Base-by-base conservation (phyloP, 2,797 vertebrate species). In the Takifugu ocellatus region DNA sequence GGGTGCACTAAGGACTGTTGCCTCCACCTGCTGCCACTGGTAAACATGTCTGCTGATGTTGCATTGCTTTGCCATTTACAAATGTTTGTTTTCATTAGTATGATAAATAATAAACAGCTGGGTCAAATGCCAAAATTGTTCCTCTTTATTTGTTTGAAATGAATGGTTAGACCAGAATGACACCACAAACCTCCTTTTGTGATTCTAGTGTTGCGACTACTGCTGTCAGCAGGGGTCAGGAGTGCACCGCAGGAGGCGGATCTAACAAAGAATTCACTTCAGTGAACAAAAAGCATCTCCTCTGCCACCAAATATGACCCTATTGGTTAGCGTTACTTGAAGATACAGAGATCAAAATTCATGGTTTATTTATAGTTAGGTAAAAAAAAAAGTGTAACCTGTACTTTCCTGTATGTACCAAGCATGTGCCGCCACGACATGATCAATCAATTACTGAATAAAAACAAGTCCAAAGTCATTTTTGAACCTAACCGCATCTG, bases 141-240 rank as follows among this genome's bases (percentile, higher is more conserved):
- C n/a, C 36, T 5, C 9, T 61, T 48, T 54, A 25, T 25, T 26
- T 49, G 24, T 49, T 49, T 49, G 25, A 3, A 31, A 6, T n/a
- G 25, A 31, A n/a, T 10, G n/a, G 17, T 2, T 6, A 8, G n/a
- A 9, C 15, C 11, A 5, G 42, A 39, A 27, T 27, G 27, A 6
- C 27, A 44, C 2, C 14, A 46, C 3, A n/a, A 8, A 43, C 3
- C 43, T n/a, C 7, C 16, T 44, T 4, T 3, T 44, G 25, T 61
- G 10, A 3, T 21, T 21, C 16, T 25, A 49, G 25, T 16, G 26
- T 16, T 83, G 83, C 75, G 49, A 72, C 42, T 76, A 17, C 66
- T 56, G 24, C 46, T 58, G 63, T 67, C 87, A 84, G 70, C 55
- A 89, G 87, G 67, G 80, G 82, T 78, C 82, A 74, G 5, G 21